These are phyloP conservation scores for Edolisoma coerulescens DNA, from an alignment of 2,113 vertebrate genomes.

Conservation along the genomic window DNA sequence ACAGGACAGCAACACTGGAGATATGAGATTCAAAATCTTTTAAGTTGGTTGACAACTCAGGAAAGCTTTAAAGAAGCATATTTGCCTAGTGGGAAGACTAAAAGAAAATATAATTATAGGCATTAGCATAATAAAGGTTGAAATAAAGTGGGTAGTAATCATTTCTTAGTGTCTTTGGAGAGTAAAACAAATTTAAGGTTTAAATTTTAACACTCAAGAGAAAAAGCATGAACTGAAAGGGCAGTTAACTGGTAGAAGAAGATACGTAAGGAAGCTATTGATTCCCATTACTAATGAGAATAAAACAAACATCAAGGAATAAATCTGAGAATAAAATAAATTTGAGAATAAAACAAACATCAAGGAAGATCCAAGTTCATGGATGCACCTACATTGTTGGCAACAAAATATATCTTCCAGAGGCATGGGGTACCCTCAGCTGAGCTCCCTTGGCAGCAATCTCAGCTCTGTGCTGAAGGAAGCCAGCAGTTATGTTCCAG, in stretches of 20 bases:
- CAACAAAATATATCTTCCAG: background rate
- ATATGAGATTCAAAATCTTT: background rate
- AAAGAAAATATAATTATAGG: background rate
- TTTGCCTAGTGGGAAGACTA: background rate
- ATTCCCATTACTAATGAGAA: background rate
- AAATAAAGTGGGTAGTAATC: background rate
- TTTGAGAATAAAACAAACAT: background rate
- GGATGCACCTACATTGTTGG: background rate
- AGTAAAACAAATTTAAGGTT: background rate
- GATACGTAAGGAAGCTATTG: background rate
- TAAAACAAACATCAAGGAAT: background rate
- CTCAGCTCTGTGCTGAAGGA: background rate
- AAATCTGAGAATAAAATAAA: background rate
- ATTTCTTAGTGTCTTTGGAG: background rate
- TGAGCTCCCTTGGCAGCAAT: background rate
- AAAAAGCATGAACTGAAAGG: background rate
- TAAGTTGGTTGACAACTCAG: background rate
- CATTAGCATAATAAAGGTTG: background rate
- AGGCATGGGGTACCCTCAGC: background rate
- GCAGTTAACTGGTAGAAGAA: background rate
- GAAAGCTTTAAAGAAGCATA: background rate
- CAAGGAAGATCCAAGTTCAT: background rate
- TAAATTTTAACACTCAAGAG: background rate
- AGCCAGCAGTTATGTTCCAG: background rate
- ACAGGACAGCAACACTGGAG: background rate